A percentile compares a stretch with the other conserved stretches of the same genome.
phyloP scores from a whole-genome alignment of 2,113 vertebrate species.

The Nothoprocta perdicaria region DNA sequence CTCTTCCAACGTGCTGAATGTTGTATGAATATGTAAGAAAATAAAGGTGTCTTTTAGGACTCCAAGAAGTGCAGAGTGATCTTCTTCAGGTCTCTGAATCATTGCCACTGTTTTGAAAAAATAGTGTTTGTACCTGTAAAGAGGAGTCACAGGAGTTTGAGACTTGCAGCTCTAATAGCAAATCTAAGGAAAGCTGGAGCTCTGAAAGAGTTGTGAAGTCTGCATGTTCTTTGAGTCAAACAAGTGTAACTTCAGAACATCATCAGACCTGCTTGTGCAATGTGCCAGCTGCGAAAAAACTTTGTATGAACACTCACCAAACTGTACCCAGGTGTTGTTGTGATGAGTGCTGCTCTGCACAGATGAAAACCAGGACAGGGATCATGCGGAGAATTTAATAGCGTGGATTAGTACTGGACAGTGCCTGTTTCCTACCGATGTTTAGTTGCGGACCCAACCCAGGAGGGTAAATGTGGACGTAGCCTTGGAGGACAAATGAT shows the following conservation, averaged over 20 bases:
- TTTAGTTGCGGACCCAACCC: not conserved
- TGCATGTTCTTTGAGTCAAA: not conserved
- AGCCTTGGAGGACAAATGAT: not conserved
- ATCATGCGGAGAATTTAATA: not conserved
- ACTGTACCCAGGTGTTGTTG: not conserved
- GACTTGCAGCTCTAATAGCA: not conserved
- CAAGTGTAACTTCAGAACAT: not conserved
- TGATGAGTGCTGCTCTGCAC: not conserved
- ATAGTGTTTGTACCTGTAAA: not conserved
- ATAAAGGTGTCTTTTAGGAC: not conserved
- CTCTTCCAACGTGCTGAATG: not conserved
- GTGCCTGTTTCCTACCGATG: not conserved
- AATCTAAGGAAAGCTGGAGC: not conserved
- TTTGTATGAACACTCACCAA: not conserved
- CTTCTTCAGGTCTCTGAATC: not conserved
- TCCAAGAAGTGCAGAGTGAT: not conserved
- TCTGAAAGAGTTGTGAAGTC: not conserved
- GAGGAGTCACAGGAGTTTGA: not conserved
- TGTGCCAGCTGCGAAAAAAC: not conserved
- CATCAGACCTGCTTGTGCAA: not conserved
- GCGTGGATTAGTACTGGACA: not conserved
- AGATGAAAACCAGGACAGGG: not conserved
- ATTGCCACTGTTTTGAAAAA: not conserved
- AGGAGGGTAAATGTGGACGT: not conserved
- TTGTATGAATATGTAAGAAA: rapidly evolving